A percentile compares a stretch with the other conserved stretches of the same genome.
Conservation (phyloP, 92 coral and sea anemone genomes). For the Muricea muricata region DNA sequence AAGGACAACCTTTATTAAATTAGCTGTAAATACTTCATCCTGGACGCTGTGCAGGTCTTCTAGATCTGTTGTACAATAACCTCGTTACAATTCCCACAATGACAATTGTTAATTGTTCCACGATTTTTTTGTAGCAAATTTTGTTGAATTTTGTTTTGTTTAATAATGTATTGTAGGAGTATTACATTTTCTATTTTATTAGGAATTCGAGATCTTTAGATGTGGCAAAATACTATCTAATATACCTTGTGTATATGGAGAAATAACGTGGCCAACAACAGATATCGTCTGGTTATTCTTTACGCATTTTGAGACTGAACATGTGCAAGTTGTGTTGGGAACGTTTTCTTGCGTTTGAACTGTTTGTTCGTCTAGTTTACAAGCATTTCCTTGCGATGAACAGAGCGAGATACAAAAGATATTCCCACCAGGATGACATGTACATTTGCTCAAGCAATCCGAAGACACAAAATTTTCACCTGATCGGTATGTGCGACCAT, state of each 20-base stretch:
- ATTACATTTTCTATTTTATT: too few species aligned
- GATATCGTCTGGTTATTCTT: not conserved
- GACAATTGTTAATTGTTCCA: too few species aligned
- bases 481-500: not conserved
- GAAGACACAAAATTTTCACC: not conserved
- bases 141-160: too few species aligned
- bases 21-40: too few species aligned
- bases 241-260: not conserved
- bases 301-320: slow-evolving; percentile 1
- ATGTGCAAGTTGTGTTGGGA: not conserved
- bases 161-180: too few species aligned
- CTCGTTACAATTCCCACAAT: too few species aligned
- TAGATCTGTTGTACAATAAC: too few species aligned
- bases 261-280: not conserved
- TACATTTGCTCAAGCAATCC: not conserved
- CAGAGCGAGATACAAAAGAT: not conserved
- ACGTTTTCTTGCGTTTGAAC: not conserved
- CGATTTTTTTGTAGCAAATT: too few species aligned
- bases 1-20: too few species aligned
- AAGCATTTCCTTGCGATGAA: not conserved
- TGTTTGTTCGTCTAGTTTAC: not conserved
- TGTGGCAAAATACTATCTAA: not conserved
- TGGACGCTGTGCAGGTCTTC: too few species aligned
- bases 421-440: slow-evolving; percentile 3
- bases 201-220: too few species aligned